phyloP scores from a whole-genome alignment of 35 echinoderm and acorn worm species.

The Diadema setosum region DNA sequence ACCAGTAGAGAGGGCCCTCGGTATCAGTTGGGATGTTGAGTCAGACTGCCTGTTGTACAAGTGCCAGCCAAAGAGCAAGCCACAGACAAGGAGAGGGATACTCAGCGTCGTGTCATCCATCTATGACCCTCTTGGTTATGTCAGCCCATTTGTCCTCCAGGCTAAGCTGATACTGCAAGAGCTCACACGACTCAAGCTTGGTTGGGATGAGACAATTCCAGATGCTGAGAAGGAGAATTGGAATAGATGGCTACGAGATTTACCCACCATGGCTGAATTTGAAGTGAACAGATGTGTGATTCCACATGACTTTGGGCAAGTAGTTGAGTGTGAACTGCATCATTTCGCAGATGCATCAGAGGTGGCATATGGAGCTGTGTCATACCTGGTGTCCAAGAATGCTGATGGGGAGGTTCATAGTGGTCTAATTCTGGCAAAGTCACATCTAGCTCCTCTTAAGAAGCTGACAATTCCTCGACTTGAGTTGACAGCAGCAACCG shows the following conservation, averaged over 20 bases:
- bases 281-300: constrained; percentile 2
- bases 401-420: not conserved
- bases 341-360: constrained; percentile 51
- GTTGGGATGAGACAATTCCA: constrained; percentile 28
- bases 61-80: constrained; percentile 1
- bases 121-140: constrained; percentile 28
- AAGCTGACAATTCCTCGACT: constrained; percentile 47
- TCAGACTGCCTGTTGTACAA: constrained; percentile 21
- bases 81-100: constrained; percentile 34
- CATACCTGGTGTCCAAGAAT: not conserved
- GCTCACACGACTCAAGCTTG: not conserved
- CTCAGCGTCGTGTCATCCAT: too few relatives aligned
- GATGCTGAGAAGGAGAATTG: not conserved
- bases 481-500: constrained; percentile 41
- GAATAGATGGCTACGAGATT: not conserved
- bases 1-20: constrained; percentile 21
- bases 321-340: not conserved
- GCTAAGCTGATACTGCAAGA: constrained; percentile 40
- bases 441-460: not conserved
- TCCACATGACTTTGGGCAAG: not conserved
- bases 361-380: constrained; percentile 31
- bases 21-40: constrained; percentile 23
- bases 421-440: constrained; percentile 18
- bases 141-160: not conserved
- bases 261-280: not conserved